A percentile compares a stretch with the other conserved stretches of the same genome.
phyloP scores from a whole-genome alignment of 1,140 invertebrate genomes.

The Eurosta solidaginis region DNA sequence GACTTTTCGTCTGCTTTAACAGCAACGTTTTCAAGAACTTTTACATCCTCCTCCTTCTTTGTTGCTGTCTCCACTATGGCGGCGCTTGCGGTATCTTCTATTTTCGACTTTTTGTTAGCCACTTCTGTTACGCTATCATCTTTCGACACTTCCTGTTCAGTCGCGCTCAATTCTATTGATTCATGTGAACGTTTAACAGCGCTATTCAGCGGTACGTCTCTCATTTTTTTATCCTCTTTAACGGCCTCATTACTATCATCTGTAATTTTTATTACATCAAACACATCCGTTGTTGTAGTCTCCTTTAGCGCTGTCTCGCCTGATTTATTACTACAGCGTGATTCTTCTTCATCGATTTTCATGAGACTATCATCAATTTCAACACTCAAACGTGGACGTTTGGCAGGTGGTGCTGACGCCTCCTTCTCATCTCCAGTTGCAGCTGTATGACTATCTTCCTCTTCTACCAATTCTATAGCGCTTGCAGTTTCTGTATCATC shows the following conservation, averaged over 20 bases:
- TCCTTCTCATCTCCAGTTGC: constrained; percentile 11
- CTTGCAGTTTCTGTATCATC: constrained; percentile 22
- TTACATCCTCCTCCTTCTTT: constrained; percentile 31
- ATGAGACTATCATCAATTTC: constrained; percentile 34
- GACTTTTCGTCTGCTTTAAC: too few species aligned
- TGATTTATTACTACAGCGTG: constrained; percentile 24
- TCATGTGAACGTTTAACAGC: constrained; percentile 27
- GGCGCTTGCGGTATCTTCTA: constrained; percentile 25
- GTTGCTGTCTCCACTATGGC: background rate
- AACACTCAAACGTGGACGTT: constrained; percentile 42
- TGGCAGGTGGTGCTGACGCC: constrained; percentile 35
- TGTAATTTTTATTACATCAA: background rate
- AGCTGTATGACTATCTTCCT: background rate
- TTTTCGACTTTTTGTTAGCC: constrained; percentile 30
- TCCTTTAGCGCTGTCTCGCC: background rate
- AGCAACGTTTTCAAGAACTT: constrained; percentile 38
- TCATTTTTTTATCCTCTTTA: background rate
- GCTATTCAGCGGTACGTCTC: background rate
- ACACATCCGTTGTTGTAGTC: background rate
- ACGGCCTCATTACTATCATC: background rate
- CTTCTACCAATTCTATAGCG: background rate
- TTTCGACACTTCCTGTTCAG: constrained; percentile 20
- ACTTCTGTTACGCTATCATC: background rate
- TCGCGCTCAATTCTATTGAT: background rate
- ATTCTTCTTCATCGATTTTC: constrained; percentile 26